phyloP scores from a whole-genome alignment of 1,140 invertebrate species.

The Papilio machaon region DNA sequence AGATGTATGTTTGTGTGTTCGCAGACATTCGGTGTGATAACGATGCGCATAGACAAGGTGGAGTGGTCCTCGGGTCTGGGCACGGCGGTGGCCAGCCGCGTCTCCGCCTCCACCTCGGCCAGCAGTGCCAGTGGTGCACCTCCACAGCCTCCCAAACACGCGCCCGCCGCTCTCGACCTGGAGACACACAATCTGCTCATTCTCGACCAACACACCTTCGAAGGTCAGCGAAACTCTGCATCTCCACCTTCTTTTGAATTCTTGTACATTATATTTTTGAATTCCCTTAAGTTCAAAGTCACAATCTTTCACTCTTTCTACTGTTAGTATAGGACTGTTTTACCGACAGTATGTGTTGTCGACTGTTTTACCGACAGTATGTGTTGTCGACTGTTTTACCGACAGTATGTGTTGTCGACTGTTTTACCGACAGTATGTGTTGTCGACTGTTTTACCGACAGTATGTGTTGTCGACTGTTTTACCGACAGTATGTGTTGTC shows the following conservation, averaged over 20 bases:
- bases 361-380: slow-evolving; percentile 4
- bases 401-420: not conserved
- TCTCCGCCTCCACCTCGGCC: slow-evolving; percentile 57
- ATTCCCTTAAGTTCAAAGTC: too few relatives aligned
- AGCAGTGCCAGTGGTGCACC: slow-evolving; percentile 78
- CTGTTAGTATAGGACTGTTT: not conserved
- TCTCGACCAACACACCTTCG: slow-evolving; percentile 98
- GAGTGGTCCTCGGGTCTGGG: slow-evolving; percentile 84
- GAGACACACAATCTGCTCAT: slow-evolving; percentile 96
- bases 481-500: too few relatives aligned
- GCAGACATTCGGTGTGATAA: slow-evolving; percentile 96
- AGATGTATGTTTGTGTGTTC: not conserved
- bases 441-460: too few relatives aligned
- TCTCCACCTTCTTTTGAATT: too few relatives aligned
- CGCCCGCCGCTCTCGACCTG: slow-evolving; percentile 92
- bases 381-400: not conserved
- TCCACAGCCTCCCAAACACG: slow-evolving; percentile 88
- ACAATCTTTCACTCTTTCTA: too few relatives aligned
- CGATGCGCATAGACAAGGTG: slow-evolving; percentile 93
- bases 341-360: not conserved
- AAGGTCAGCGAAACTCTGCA: slow-evolving; percentile 75
- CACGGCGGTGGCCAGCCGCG: slow-evolving; percentile 80
- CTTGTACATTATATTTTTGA: too few relatives aligned
- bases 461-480: too few relatives aligned
- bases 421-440: too few relatives aligned